Evolutionary conservation across 2,888 invertebrate species (phyloP).

Genomic region (Hemistola chrysoprasaria): DNA sequence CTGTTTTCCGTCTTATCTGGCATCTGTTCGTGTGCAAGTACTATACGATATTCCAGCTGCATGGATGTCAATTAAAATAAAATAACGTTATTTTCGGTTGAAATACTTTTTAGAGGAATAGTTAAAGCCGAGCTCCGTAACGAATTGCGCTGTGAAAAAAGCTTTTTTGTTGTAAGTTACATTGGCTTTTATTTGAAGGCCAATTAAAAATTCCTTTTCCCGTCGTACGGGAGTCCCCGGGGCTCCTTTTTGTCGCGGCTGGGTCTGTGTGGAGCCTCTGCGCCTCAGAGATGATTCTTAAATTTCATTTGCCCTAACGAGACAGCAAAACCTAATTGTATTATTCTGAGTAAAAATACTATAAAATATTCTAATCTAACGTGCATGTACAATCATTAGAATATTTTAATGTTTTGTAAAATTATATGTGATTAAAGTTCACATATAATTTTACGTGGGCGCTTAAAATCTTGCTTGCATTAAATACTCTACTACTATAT

Average conservation of each 20-base stretch:
- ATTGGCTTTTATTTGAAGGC: conserved; percentile 63
- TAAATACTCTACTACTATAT: too few relatives aligned
- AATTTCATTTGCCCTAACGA: conserved; percentile 65
- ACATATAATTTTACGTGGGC: too few relatives aligned
- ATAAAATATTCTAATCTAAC: conserved; percentile 2
- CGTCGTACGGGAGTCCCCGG: conserved; percentile 50
- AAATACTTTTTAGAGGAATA: conserved; percentile 37
- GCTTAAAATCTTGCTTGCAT: neutral
- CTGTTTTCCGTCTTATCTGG: conserved; percentile 39
- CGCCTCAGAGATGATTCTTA: conserved; percentile 57
- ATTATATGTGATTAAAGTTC: conserved; percentile 6
- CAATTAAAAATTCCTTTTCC: conserved; percentile 73
- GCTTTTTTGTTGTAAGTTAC: conserved; percentile 51
- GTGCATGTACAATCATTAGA: too few relatives aligned
- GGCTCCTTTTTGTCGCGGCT: conserved; percentile 62
- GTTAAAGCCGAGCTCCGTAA: conserved; percentile 37
- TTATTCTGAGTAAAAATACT: conserved; percentile 34
- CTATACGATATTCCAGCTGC: conserved; percentile 31
- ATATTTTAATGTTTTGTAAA: too few relatives aligned
- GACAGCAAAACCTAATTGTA: conserved; percentile 46
- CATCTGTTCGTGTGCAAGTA: conserved; percentile 37
- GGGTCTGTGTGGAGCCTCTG: conserved; percentile 55
- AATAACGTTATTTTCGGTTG: conserved; percentile 30
- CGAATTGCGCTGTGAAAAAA: conserved; percentile 44
- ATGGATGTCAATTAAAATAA: conserved; percentile 36